Base-by-base conservation (phyloP, 2,113 vertebrate species). In the human (Homo sapiens) region DNA sequence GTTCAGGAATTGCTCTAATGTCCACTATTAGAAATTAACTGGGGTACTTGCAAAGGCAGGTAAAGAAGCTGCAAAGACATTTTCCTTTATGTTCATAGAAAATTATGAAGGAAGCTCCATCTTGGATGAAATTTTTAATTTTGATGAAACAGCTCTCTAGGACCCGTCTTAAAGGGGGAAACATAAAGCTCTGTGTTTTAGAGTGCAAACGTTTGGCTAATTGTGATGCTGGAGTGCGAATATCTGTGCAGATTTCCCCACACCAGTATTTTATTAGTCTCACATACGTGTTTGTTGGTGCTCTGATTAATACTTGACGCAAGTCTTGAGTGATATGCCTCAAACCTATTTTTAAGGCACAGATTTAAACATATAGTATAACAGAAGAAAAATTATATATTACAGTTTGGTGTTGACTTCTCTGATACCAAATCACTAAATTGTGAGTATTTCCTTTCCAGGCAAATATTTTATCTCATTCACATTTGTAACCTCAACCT, bases 391-490 rank as follows among this genome's bases (percentile, higher is more conserved):
- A 43, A 55, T 18, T 0, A 52, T 25, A 11, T 70, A 50, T 96
- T 92, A 85, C 52, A 90, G 23, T 59, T 79, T 80, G 75, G 8
- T 50, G 10, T 90, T 95, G 92, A 70, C 45, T 50, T 97, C 76
- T 93, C 59, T 57, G 10, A 78, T 50, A 43, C 5, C 70, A 76
- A 89, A 50, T 78, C 79, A 84, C 23, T 78, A 82, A 84, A 90
- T 92, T 90, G 32, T 95, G 82, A 89, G 70, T 66, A 45, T 70
- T n/a, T 38, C 8, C 16, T 97, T 94, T n/a, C 12, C 7, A 79
- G 27, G 59, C 6, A 98, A 92, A 92, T 78, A 90, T 68, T 96
- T 95, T 73, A 90, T 55, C 55, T 83, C 68, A 92, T 73, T 93
- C 20, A 52, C 93, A 86, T 95, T 90, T 96, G 40, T 20, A 95